Conservation (phyloP, 2,888 invertebrate genomes). For the Leucophora obtusa region DNA sequence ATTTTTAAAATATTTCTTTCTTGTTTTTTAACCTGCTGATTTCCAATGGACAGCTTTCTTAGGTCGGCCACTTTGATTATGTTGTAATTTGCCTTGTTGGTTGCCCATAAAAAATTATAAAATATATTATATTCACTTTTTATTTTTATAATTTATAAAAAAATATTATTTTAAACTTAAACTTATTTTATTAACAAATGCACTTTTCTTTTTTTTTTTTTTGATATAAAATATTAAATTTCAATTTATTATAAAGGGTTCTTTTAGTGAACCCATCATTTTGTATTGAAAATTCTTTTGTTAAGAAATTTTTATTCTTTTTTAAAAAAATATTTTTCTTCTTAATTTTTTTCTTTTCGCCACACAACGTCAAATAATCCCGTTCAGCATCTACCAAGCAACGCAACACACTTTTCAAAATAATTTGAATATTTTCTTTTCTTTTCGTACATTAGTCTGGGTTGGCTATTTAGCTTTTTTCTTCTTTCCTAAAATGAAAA, state of each 20-base stretch:
- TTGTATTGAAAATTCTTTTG: conserved; percentile 16
- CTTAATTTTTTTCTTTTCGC: conserved; percentile 46
- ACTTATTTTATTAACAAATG: conserved; percentile 50
- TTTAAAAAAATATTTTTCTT: conserved; percentile 44
- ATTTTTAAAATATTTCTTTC: conserved; percentile 26
- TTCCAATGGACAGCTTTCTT: conserved; percentile 91
- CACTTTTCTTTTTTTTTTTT: conserved; percentile 45
- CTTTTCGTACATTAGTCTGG: conserved; percentile 45
- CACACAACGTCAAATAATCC: conserved; percentile 76
- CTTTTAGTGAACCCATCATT: conserved; percentile 39
- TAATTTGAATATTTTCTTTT: conserved; percentile 44
- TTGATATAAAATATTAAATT: conserved; percentile 16
- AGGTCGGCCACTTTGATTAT: conserved; percentile 80
- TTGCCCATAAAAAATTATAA: conserved; percentile 81
- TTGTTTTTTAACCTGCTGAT: conserved; percentile 84
- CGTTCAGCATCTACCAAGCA: conserved; percentile 66
- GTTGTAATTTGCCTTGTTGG: conserved; percentile 82
- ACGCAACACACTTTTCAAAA: conserved; percentile 64
- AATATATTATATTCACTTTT: conserved; percentile 46
- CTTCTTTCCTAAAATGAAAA: not conserved
- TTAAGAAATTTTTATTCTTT: not conserved
- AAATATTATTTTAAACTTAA: conserved; percentile 41
- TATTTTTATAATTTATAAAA: conserved; percentile 11
- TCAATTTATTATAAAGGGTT: conserved; percentile 23
- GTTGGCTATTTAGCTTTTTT: conserved; percentile 51